phyloP scores from a whole-genome alignment of 2,797 vertebrate genomes.

The Peromyscus attwateri region DNA sequence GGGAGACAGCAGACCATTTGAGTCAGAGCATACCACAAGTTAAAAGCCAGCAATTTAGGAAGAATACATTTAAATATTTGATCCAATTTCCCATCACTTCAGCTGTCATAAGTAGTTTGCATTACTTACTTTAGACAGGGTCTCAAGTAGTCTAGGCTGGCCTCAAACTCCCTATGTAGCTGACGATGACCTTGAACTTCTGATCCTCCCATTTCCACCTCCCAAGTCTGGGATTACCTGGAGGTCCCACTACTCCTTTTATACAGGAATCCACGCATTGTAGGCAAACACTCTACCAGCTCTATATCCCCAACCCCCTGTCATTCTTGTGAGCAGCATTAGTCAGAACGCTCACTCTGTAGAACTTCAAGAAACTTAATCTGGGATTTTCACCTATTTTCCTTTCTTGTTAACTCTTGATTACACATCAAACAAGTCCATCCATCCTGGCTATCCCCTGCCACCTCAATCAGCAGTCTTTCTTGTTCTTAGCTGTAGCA shows the following conservation, averaged over 20 bases:
- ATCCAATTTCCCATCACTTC: not conserved
- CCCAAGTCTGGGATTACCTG: not conserved
- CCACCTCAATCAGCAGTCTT: not conserved
- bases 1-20: not conserved
- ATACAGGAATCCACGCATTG: not conserved
- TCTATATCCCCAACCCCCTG: not conserved
- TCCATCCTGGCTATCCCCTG: not conserved
- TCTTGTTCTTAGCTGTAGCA: not conserved
- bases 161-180: not conserved
- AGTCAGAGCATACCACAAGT: not conserved
- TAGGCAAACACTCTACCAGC: not conserved
- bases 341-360: not conserved
- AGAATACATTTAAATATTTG: not conserved
- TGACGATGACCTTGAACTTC: not conserved
- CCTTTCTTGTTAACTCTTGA: not conserved
- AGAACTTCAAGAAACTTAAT: not conserved
- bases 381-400: not conserved
- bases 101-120: not conserved
- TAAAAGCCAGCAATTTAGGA: constrained; percentile 51
- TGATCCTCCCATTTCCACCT: not conserved
- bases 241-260: not conserved
- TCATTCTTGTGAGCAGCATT: not conserved
- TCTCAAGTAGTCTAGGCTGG: not conserved
- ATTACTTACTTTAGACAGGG: not conserved
- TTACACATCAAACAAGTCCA: not conserved